A percentile compares a stretch with the other conserved stretches of the same genome.
Evolutionary conservation across 2,113 vertebrate species (phyloP).

Genomic region (Phalacrocorax pelagicus): DNA sequence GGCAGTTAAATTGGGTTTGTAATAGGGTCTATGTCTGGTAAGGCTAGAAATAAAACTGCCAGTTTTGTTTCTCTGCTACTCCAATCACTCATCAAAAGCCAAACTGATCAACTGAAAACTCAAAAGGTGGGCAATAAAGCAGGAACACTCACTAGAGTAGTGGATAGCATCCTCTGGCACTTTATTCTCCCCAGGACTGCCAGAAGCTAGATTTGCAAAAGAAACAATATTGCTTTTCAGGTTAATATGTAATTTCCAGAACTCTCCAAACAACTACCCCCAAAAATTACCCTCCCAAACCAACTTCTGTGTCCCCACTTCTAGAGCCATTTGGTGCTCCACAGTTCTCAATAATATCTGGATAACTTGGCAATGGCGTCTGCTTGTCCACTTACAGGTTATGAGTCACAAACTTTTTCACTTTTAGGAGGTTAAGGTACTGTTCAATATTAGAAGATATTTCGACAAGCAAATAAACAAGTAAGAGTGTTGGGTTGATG

Average conservation of each 20-base stretch:
- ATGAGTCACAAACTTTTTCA: background rate
- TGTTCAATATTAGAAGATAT: background rate
- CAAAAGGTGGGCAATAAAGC: background rate
- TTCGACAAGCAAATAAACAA: background rate
- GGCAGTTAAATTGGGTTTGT: background rate
- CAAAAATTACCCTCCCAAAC: background rate
- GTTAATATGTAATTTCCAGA: background rate
- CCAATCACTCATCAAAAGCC: background rate
- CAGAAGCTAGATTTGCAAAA: background rate
- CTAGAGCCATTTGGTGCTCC: background rate
- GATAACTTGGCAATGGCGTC: background rate
- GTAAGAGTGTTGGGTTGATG: background rate
- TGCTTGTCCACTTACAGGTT: background rate
- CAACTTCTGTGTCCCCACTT: background rate
- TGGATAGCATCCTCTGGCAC: background rate
- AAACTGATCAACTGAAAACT: background rate
- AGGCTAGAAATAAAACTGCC: background rate
- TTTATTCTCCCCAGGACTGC: background rate
- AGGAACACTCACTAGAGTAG: constrained; percentile 73
- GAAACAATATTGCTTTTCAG: background rate
- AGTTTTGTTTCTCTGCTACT: background rate
- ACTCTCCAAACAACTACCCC: background rate
- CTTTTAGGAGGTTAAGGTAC: constrained; percentile 10
- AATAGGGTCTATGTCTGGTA: background rate
- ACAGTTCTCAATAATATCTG: background rate